phyloP scores from a whole-genome alignment of 2,797 vertebrate species.

The Limnodromus scolopaceus region DNA sequence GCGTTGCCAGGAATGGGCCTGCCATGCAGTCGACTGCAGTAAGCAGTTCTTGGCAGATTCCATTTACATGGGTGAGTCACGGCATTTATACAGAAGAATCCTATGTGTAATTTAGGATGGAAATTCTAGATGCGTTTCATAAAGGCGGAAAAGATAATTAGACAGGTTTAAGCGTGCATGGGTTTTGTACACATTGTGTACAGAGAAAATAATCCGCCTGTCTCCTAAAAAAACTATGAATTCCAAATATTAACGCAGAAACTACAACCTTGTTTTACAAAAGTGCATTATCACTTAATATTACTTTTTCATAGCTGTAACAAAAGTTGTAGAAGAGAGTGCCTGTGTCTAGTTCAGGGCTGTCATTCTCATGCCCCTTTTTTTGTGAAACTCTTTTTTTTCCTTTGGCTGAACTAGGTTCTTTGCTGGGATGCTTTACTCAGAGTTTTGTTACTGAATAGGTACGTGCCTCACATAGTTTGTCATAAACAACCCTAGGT shows the following conservation, averaged over 20 bases:
- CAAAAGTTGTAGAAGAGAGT: neutral
- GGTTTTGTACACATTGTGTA: neutral
- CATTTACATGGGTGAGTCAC: constrained; percentile 12
- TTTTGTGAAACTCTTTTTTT: neutral
- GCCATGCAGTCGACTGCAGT: neutral
- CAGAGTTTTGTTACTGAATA: neutral
- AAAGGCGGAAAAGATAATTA: constrained; percentile 19
- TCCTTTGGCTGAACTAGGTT: neutral
- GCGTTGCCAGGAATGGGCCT: neutral
- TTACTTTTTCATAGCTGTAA: neutral
- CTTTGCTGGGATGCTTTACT: neutral
- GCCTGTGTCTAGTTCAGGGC: neutral
- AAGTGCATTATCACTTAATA: neutral
- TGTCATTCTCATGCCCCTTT: neutral
- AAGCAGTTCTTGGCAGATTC: constrained; percentile 38
- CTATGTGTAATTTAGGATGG: constrained; percentile 9
- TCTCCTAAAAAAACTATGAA: neutral
- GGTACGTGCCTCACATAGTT: fast-evolving
- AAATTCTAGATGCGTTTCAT: constrained; percentile 7
- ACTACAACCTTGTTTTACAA: neutral
- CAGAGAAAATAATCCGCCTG: neutral
- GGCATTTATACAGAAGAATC: neutral
- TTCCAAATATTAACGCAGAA: neutral
- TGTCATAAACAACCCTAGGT: neutral
- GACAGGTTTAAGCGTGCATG: constrained; percentile 4